Percentiles rank a stretch among this genome's conserved stretches.
Evolutionary conservation across 2,888 invertebrate genomes (phyloP).

Genomic region (Drepanosiphum platanoidis): DNA sequence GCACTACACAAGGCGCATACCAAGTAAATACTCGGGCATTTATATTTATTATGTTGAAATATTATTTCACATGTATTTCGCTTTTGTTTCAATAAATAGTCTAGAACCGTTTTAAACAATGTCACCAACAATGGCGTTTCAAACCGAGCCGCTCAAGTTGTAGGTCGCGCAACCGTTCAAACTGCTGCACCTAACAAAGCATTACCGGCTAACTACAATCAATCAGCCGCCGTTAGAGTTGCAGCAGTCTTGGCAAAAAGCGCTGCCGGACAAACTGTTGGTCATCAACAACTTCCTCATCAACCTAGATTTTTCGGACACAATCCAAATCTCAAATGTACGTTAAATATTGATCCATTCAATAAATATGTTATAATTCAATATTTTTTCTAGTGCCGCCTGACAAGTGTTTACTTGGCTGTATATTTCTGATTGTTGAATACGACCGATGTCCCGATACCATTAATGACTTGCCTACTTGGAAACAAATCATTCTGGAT

Average conservation of each 20-base stretch:
- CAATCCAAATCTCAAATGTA: constrained; percentile 86
- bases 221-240: constrained; percentile 65
- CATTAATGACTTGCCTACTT: constrained; percentile 69
- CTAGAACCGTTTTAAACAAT: constrained; percentile 64
- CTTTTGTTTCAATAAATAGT: too few relatives aligned
- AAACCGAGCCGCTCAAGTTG: constrained; percentile 60
- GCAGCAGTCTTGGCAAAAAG: constrained; percentile 66
- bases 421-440: constrained; percentile 89
- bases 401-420: constrained; percentile 89
- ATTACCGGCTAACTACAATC: constrained; percentile 60
- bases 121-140: constrained; percentile 63
- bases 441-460: constrained; percentile 79
- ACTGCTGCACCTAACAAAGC: constrained; percentile 47
- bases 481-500: constrained; percentile 79
- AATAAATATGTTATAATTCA: background rate
- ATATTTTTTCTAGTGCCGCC: constrained; percentile 74
- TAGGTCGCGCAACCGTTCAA: constrained; percentile 50
- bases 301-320: constrained; percentile 90
- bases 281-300: constrained; percentile 71
- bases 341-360: constrained; percentile 63
- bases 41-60: background rate
- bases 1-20: constrained; percentile 60
- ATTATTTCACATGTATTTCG: background rate
- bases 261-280: constrained; percentile 67
- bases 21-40: constrained; percentile 43